Conservation (phyloP, 2,113 vertebrate species). For the Brienomyrus brachyistius region DNA sequence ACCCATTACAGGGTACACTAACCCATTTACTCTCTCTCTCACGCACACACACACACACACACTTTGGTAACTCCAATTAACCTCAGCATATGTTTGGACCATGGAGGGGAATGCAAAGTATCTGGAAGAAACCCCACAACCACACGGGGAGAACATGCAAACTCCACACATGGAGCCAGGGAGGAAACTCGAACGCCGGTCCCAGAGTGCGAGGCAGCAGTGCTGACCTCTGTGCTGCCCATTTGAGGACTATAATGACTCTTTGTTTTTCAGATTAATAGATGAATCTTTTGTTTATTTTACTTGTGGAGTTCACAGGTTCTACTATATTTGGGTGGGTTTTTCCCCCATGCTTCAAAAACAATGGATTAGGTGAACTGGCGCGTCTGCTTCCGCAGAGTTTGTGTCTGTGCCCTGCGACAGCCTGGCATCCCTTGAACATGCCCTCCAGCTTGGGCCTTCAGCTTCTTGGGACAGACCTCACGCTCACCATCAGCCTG, state of each 20-base stretch:
- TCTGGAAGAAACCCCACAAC: neutral
- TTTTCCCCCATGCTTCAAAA: neutral
- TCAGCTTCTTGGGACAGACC: neutral
- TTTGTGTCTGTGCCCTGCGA: neutral
- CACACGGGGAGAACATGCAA: neutral
- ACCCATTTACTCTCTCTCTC: neutral
- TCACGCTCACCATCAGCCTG: neutral
- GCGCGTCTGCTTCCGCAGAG: neutral
- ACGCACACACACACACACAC: too few species aligned
- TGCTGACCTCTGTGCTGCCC: too few species aligned
- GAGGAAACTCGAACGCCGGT: neutral
- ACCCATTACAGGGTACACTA: neutral
- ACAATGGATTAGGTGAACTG: neutral
- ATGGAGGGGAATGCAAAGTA: neutral
- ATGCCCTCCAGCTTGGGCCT: neutral
- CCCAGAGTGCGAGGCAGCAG: neutral
- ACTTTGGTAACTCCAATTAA: neutral
- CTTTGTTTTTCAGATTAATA: neutral
- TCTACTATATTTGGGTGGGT: neutral
- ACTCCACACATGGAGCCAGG: neutral
- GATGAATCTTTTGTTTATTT: neutral
- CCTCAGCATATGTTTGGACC: neutral
- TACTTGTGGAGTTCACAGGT: neutral
- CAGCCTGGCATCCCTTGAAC: neutral
- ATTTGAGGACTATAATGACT: neutral